Conservation (phyloP, 1,140 invertebrate species). For the Bombus sylvicola region DNA sequence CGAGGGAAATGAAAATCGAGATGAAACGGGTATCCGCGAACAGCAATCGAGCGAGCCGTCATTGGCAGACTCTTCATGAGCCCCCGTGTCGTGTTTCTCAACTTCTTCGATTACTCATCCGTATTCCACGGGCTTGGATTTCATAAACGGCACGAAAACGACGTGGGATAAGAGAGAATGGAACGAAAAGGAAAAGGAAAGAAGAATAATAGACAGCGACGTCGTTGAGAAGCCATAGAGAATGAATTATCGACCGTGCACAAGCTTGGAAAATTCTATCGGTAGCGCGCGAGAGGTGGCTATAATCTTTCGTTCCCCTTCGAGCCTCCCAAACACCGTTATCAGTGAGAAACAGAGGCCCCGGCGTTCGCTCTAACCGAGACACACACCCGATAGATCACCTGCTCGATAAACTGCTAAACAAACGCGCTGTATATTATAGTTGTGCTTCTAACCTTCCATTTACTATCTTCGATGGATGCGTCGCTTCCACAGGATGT, state of each 20-base stretch:
- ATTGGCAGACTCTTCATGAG: conserved; percentile 48
- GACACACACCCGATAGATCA: conserved; percentile 15
- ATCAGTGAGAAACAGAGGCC: conserved; percentile 56
- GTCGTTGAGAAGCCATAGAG: conserved; percentile 53
- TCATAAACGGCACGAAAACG: conserved; percentile 29
- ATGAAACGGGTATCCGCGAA: conserved; percentile 29
- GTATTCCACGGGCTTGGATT: conserved; percentile 30
- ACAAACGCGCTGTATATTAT: neutral
- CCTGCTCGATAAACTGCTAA: conserved; percentile 33
- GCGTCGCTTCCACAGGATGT: neutral
- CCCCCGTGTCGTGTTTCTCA: conserved; percentile 15
- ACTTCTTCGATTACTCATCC: conserved; percentile 53
- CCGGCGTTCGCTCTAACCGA: conserved; percentile 12
- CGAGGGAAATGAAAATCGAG: conserved; percentile 55
- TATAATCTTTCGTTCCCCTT: conserved; percentile 31
- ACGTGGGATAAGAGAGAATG: neutral
- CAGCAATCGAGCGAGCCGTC: conserved; percentile 59
- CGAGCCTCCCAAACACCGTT: conserved; percentile 50
- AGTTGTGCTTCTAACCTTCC: neutral
- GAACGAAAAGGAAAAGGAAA: neutral
- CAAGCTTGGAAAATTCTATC: conserved; percentile 70
- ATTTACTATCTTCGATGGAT: neutral
- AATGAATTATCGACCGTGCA: conserved; percentile 69
- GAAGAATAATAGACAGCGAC: conserved; percentile 53
- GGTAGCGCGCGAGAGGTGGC: neutral